Conservation (phyloP, 2,113 vertebrate genomes). For the Hipposideros armiger region DNA sequence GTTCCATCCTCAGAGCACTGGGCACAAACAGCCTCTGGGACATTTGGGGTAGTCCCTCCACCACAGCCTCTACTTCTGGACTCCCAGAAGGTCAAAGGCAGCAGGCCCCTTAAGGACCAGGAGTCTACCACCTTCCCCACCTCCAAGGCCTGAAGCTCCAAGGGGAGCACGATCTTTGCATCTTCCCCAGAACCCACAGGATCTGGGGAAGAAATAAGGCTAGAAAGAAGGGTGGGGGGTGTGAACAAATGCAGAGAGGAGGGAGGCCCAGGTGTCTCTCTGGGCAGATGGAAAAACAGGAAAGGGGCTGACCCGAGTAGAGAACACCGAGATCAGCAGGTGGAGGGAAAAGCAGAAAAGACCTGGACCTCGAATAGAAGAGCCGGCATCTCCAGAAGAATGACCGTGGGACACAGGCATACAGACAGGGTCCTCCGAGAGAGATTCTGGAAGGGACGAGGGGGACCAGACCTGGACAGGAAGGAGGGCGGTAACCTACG, state of each 20-base stretch:
- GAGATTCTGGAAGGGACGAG: background rate
- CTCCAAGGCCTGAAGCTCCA: background rate
- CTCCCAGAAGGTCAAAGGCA: background rate
- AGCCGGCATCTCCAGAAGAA: background rate
- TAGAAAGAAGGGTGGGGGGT: background rate
- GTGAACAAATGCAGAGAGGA: background rate
- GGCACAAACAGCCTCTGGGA: background rate
- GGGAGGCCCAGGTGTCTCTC: background rate
- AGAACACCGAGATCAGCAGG: conserved; percentile 1
- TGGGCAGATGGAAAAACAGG: background rate
- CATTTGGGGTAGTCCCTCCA: background rate
- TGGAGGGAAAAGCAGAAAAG: background rate
- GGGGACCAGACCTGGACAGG: background rate
- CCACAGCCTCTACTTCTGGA: background rate
- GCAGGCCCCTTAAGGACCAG: background rate
- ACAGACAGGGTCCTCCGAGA: background rate
- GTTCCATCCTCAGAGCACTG: background rate
- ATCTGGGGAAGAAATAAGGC: background rate
- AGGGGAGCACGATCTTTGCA: background rate
- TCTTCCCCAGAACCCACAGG: background rate
- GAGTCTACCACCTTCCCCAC: background rate
- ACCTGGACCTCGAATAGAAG: background rate
- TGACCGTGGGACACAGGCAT: background rate
- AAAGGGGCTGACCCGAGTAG: background rate
- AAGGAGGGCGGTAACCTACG: background rate